These are phyloP conservation scores for Nyctalus aviator DNA, from an alignment of 2,797 vertebrate genomes.

Conservation along the genomic window DNA sequence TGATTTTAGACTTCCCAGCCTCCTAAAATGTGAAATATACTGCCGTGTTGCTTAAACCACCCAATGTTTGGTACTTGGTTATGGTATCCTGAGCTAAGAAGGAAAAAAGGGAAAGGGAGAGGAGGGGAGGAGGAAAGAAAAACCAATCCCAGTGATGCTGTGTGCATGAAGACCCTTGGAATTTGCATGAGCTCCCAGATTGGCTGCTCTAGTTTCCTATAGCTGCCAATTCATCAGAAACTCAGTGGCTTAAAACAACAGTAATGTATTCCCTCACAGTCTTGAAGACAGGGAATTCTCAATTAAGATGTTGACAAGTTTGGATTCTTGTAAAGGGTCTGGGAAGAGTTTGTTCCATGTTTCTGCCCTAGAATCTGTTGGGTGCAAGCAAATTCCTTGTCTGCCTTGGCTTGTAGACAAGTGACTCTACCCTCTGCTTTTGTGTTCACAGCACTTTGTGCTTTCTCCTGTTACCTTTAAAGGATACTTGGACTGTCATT, in stretches of 20 bases:
- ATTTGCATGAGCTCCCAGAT: not conserved
- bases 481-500: not conserved
- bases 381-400: not conserved
- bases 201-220: not conserved
- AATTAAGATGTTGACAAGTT: not conserved
- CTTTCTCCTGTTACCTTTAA: not conserved
- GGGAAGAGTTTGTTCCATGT: not conserved
- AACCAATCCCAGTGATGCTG: not conserved
- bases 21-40: not conserved
- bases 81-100: not conserved
- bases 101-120: not conserved
- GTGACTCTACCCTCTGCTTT: not conserved
- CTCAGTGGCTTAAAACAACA: not conserved
- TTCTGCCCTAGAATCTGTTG: not conserved
- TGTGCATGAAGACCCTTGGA: not conserved
- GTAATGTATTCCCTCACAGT: not conserved
- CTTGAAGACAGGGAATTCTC: not conserved
- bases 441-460: not conserved
- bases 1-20: not conserved
- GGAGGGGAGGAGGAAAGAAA: too few species aligned
- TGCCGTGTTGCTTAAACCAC: not conserved
- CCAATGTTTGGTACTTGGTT: not conserved
- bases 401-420: not conserved
- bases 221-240: not conserved
- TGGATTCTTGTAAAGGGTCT: not conserved